Percentiles rank a stretch among this genome's conserved stretches.
phyloP scores from a whole-genome alignment of 2,113 vertebrate species.

The Naja naja region DNA sequence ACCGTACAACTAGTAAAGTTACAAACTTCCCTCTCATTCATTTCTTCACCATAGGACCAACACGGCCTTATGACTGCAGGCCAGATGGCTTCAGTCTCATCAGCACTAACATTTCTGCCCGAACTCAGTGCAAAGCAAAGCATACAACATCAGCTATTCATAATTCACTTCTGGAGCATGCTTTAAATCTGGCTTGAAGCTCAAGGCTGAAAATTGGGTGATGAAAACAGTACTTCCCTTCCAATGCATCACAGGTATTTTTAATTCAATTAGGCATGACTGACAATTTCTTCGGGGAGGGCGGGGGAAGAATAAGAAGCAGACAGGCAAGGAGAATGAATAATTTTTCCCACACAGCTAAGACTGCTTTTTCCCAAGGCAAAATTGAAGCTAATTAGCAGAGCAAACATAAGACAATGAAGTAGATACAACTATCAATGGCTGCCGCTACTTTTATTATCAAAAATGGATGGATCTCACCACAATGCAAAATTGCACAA shows the following conservation, averaged over 20 bases:
- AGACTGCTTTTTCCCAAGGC: conserved; percentile 44
- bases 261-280: conserved; percentile 61
- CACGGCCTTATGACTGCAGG: too few relatives aligned
- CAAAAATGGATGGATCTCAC: conserved; percentile 30
- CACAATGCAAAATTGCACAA: not conserved
- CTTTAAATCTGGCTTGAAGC: conserved; percentile 1
- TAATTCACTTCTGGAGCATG: not conserved
- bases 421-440: conserved; percentile 35
- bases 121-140: not conserved
- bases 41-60: not conserved
- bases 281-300: conserved; percentile 59
- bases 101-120: not conserved
- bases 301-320: conserved; percentile 47
- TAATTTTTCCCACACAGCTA: conserved; percentile 46
- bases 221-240: conserved; percentile 15
- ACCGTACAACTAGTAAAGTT: not conserved
- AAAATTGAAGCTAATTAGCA: conserved; percentile 58
- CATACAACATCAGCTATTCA: not conserved
- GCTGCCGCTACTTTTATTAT: conserved; percentile 37
- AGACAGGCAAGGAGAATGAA: conserved; percentile 46
- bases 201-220: conserved; percentile 5
- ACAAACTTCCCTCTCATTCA: not conserved
- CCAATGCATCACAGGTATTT: conserved; percentile 52
- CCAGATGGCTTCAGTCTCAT: not conserved
- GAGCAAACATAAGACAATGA: conserved; percentile 31